Conservation (phyloP, 30 jellyfish, hydroid and myxozoan species). For the Rhopilema esculentum region DNA sequence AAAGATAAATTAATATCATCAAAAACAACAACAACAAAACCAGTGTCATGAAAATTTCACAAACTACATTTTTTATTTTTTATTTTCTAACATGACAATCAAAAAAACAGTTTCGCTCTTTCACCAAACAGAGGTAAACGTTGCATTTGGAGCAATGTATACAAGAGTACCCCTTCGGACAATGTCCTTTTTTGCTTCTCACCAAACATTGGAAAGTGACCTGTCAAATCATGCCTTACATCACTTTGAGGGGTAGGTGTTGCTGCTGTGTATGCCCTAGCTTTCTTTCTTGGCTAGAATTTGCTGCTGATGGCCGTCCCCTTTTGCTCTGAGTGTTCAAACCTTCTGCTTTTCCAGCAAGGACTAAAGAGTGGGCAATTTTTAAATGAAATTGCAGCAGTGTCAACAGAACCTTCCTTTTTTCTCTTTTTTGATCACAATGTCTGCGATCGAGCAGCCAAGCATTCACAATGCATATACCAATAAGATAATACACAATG, state of each 20-base stretch:
- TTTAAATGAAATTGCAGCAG: not conserved
- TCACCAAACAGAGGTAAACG: constrained; percentile 6
- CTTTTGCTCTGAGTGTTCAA: too few species aligned
- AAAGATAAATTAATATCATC: not conserved
- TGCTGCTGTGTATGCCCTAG: constrained; percentile 8
- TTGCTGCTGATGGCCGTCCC: too few species aligned
- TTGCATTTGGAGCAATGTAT: constrained; percentile 25
- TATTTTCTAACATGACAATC: constrained; percentile 10
- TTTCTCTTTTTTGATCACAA: not conserved
- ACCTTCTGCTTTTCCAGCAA: not conserved
- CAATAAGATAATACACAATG: constrained; percentile 9
- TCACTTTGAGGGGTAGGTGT: constrained; percentile 14
- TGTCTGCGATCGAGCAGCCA: not conserved
- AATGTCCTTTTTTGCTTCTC: constrained; percentile 22
- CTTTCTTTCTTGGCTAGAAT: too few species aligned
- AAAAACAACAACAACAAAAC: not conserved
- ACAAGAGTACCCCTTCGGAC: constrained; percentile 30
- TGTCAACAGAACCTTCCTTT: not conserved
- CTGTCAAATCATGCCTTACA: constrained; percentile 3
- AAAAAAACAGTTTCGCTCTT: constrained; percentile 11
- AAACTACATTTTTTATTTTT: not conserved
- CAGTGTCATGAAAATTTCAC: not conserved
- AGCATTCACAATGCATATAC: not conserved
- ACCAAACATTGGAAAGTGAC: constrained; percentile 24
- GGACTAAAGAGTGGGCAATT: not conserved